Evolutionary conservation across 2,888 invertebrate species (phyloP).

Genomic region (Aelia acuminata): DNA sequence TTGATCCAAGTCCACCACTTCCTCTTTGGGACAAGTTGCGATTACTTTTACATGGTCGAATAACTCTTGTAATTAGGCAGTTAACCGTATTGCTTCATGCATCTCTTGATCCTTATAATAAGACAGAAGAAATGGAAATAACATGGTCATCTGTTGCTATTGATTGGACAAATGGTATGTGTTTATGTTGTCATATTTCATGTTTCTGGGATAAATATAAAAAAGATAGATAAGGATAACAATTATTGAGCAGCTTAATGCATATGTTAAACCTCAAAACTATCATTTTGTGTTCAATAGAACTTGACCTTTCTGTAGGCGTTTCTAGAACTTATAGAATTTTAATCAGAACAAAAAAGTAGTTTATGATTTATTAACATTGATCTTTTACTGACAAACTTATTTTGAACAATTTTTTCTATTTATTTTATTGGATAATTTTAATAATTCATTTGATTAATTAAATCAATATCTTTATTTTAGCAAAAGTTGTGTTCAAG

Average conservation of each 20-base stretch:
- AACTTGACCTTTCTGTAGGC: background rate
- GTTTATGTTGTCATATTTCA: background rate
- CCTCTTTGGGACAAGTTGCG: constrained; percentile 99
- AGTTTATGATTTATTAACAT: background rate
- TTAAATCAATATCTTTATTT: background rate
- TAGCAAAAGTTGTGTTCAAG: constrained; percentile 88
- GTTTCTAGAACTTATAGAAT: too few species aligned
- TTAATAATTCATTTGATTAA: background rate
- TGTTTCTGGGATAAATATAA: background rate
- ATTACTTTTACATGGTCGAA: constrained; percentile 90
- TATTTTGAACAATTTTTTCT: too few species aligned
- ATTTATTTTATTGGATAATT: too few species aligned
- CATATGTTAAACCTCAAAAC: background rate
- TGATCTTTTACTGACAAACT: background rate
- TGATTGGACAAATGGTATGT: constrained; percentile 93
- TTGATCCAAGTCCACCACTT: constrained; percentile 93
- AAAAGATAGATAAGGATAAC: background rate
- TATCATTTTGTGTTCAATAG: background rate
- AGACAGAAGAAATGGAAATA: constrained; percentile 98
- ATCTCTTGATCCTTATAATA: constrained; percentile 97
- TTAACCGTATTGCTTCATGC: constrained; percentile 94
- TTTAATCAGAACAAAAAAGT: background rate
- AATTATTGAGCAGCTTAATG: background rate
- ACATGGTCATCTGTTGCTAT: constrained; percentile 94
- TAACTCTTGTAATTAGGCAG: constrained; percentile 89